Conservation (phyloP, 2,797 vertebrate genomes). For the Melanogrammus aeglefinus region DNA sequence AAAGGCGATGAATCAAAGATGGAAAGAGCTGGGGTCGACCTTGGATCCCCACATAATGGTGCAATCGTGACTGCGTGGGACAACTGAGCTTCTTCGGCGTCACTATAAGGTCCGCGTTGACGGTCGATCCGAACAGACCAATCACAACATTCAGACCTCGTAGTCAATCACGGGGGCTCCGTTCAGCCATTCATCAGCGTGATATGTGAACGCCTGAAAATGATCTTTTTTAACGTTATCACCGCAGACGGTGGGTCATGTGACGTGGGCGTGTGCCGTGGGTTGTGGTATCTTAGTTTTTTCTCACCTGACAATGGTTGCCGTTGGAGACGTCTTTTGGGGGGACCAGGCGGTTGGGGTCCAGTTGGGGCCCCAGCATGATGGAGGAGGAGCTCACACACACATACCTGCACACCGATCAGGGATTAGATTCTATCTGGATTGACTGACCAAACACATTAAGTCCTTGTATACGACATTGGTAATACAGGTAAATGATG, state of each 20-base stretch:
- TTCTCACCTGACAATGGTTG: slow-evolving; percentile 71
- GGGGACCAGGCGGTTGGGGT: slow-evolving; percentile 67
- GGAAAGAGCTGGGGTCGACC: background rate
- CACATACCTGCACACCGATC: slow-evolving; percentile 41
- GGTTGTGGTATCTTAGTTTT: no score
- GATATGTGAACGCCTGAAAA: no score
- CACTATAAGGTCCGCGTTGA: no score
- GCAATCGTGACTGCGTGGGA: background rate
- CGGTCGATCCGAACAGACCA: no score
- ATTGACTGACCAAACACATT: background rate
- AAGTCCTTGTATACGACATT: background rate
- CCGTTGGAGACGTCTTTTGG: slow-evolving; percentile 69
- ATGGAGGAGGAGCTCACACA: slow-evolving; percentile 59
- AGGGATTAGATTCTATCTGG: no score
- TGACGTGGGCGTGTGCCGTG: no score
- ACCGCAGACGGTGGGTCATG: no score
- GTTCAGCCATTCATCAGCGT: no score
- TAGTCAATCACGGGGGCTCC: no score
- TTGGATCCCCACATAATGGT: background rate
- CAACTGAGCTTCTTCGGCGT: no score
- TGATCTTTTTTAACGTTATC: no score
- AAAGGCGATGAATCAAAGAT: background rate
- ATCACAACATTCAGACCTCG: no score
- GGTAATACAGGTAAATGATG: background rate
- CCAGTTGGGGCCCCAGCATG: slow-evolving; percentile 67